Evolutionary conservation across 2,797 vertebrate species (phyloP).

Genomic region (Gallinago solitaria): DNA sequence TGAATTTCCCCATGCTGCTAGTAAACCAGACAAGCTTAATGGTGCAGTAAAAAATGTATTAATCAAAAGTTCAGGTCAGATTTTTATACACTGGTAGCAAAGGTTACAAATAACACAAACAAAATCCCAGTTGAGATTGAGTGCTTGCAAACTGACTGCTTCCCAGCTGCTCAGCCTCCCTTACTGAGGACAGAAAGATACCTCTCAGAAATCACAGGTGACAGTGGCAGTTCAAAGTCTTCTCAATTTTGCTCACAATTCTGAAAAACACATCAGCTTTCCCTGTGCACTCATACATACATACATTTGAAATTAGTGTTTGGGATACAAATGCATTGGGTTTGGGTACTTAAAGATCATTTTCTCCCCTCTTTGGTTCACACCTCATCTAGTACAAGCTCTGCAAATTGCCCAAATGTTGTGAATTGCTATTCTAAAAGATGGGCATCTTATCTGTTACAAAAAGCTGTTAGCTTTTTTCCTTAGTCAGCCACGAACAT

Average conservation of each 20-base stretch:
- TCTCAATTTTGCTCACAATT: neutral
- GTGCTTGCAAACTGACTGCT: neutral
- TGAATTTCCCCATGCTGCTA: conserved; percentile 15
- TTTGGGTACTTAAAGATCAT: neutral
- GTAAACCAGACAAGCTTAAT: conserved; percentile 45
- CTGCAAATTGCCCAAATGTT: neutral
- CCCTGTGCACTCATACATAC: neutral
- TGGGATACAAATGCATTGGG: neutral
- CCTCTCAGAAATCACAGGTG: neutral
- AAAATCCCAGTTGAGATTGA: neutral
- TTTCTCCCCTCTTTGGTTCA: neutral
- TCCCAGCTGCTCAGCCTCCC: neutral
- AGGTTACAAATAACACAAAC: conserved; percentile 1
- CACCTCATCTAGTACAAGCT: neutral
- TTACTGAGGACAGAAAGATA: neutral
- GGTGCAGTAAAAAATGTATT: conserved; percentile 40
- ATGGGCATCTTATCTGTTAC: neutral
- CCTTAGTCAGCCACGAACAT: neutral
- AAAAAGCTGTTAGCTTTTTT: neutral
- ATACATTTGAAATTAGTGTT: neutral
- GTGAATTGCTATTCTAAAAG: neutral
- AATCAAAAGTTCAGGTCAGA: conserved; percentile 32
- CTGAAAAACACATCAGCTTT: neutral
- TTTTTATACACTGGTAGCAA: neutral
- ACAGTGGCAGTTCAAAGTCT: neutral